phyloP scores from a whole-genome alignment of 2,797 vertebrate species.

The Gallinago nigripennis region DNA sequence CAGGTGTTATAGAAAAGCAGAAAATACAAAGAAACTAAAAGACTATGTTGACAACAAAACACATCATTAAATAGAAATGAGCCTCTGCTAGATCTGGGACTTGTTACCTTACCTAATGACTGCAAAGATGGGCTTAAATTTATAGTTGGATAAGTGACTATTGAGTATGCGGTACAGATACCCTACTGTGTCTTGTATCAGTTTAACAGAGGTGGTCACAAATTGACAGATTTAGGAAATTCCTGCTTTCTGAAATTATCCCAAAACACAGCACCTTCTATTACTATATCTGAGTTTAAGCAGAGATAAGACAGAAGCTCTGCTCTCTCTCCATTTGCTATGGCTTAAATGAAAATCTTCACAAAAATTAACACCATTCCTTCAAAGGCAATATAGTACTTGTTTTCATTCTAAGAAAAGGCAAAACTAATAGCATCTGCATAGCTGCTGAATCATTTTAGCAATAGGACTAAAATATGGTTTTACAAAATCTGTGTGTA shows the following conservation, averaged over 20 bases:
- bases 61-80: neutral
- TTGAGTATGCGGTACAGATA: neutral
- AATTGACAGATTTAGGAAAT: neutral
- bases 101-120: neutral
- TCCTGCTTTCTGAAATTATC: neutral
- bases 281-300: neutral
- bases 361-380: neutral
- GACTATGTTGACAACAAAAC: neutral
- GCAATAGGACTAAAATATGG: neutral
- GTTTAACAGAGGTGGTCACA: neutral
- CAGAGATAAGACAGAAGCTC: neutral
- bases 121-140: neutral
- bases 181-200: neutral
- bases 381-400: neutral
- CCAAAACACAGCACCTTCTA: neutral
- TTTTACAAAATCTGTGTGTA: neutral
- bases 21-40: neutral
- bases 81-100: neutral
- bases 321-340: neutral
- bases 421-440: neutral
- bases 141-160: neutral
- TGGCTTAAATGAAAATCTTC: neutral
- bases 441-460: neutral
- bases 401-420: neutral
- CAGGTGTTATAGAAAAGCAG: neutral